A percentile compares a stretch with the other conserved stretches of the same genome.
Conservation (phyloP, 2,113 vertebrate genomes). For the Morone saxatilis region DNA sequence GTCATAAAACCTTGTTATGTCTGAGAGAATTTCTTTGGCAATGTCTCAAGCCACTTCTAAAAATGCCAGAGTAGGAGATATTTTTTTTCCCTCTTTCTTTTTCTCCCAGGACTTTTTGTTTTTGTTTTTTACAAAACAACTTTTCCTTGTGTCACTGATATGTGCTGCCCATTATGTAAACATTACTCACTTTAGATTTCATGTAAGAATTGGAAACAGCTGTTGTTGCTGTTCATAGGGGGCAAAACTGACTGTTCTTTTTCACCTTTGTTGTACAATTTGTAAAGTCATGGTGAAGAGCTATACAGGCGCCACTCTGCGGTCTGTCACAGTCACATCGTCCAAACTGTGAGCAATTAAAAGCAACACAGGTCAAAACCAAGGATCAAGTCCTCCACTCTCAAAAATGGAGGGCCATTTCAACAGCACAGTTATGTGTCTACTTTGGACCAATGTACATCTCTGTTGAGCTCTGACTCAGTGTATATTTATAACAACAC, state of each 20-base stretch:
- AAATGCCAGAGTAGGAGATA: conserved; percentile 65
- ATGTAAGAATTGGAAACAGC: conserved; percentile 78
- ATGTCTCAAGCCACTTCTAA: conserved; percentile 74
- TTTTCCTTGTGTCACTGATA: conserved; percentile 76
- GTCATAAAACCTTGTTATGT: conserved; percentile 83
- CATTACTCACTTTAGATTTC: conserved; percentile 72
- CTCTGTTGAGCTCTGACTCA: conserved; percentile 19
- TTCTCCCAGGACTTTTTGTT: conserved; percentile 35
- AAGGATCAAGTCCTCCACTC: conserved; percentile 49
- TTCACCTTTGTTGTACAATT: conserved; percentile 66
- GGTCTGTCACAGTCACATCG: conserved; percentile 63
- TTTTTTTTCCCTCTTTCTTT: conserved; percentile 32
- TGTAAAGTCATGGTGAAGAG: conserved; percentile 66
- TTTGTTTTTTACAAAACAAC: conserved; percentile 69
- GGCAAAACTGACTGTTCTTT: conserved; percentile 58
- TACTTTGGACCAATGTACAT: conserved; percentile 29
- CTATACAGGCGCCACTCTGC: conserved; percentile 55
- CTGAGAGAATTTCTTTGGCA: conserved; percentile 75
- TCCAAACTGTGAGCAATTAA: conserved; percentile 63
- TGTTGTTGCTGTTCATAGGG: conserved; percentile 55
- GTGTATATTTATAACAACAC: conserved; percentile 21
- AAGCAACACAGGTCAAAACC: conserved; percentile 59
- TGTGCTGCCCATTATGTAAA: conserved; percentile 71
- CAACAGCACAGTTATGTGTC: conserved; percentile 11
- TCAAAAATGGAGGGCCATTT: conserved; percentile 41